phyloP scores from a whole-genome alignment of 2,888 invertebrate species.

The Chymomyza caudatula region DNA sequence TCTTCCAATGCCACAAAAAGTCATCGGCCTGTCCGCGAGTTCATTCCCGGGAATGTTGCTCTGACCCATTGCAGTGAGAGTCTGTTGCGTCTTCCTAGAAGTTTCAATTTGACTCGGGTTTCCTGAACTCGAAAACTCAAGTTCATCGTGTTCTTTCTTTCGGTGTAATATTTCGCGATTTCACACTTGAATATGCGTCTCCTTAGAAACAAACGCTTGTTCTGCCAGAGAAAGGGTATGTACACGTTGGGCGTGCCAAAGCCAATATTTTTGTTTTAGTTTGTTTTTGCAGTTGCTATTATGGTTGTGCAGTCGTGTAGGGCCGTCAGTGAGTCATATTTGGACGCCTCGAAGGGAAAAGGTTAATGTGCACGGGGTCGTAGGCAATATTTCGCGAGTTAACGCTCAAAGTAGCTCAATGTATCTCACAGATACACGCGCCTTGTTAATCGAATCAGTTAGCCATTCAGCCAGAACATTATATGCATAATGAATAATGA shows the following conservation, averaged over 20 bases:
- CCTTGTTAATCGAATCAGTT: constrained; percentile 55
- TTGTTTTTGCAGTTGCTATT: not conserved
- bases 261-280: not conserved
- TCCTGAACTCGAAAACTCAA: no score
- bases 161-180: no score
- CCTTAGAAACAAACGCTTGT: no score
- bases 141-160: no score
- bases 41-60: no score
- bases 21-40: no score
- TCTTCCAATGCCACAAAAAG: no score
- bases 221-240: not conserved
- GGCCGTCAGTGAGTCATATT: not conserved
- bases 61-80: no score
- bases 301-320: not conserved
- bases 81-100: no score
- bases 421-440: not conserved
- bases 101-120: no score
- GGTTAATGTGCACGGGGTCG: constrained; percentile 26
- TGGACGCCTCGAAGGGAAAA: constrained; percentile 8
- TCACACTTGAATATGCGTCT: no score
- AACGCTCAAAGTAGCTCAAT: not conserved
- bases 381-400: constrained; percentile 7
- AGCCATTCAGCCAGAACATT: constrained; percentile 6
- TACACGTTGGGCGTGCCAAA: not conserved
- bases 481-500: constrained; percentile 48